Evolutionary conservation across 1,140 invertebrate genomes (phyloP).

Genomic region (Archivesica marissinica): DNA sequence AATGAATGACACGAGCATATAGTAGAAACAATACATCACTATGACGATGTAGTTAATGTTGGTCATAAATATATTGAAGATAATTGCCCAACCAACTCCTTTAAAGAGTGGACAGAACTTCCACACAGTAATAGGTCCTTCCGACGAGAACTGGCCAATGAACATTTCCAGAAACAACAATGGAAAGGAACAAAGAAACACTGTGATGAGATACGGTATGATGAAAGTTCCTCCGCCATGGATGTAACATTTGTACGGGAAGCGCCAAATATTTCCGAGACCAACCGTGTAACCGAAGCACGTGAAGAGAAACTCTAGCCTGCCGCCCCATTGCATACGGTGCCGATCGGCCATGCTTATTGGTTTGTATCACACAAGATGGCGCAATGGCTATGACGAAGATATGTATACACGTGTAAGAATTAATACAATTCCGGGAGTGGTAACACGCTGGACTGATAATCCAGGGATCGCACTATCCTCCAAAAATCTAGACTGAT

Average conservation of each 20-base stretch:
- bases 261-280: conserved; percentile 72
- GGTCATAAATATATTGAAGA: conserved; percentile 82
- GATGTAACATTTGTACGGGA: conserved; percentile 65
- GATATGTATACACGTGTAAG: too few relatives aligned
- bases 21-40: conserved; percentile 83
- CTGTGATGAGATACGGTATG: conserved; percentile 76
- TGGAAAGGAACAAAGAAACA: conserved; percentile 81
- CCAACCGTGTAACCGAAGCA: conserved; percentile 82
- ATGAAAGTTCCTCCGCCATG: conserved; percentile 74
- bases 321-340: conserved; percentile 76
- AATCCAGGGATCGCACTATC: too few relatives aligned
- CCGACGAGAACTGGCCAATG: conserved; percentile 81
- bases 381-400: too few relatives aligned
- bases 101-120: conserved; percentile 97
- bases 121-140: conserved; percentile 85
- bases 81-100: conserved; percentile 94
- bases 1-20: conserved; percentile 79
- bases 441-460: too few relatives aligned
- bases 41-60: conserved; percentile 84
- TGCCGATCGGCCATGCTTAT: too few relatives aligned
- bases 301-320: conserved; percentile 83
- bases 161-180: conserved; percentile 83
- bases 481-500: too few relatives aligned
- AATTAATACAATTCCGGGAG: too few relatives aligned
- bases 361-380: too few relatives aligned